Base-by-base conservation (phyloP, 2,888 invertebrate species). In the Octodonta nipae region DNA sequence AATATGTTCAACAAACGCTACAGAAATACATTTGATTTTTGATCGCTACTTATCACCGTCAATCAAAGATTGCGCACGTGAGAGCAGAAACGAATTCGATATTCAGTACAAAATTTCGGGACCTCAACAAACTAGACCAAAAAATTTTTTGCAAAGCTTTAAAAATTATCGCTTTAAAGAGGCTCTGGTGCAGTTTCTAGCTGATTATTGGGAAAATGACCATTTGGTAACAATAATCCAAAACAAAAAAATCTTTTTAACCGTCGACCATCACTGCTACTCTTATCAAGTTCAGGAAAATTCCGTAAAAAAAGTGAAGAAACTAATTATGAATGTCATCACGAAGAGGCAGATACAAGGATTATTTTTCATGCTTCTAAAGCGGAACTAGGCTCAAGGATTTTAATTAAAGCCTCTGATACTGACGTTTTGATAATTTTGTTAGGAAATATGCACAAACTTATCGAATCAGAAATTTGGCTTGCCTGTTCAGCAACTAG, bases 81-180 rank as follows among this genome's bases (percentile, higher is more conserved):
- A 28, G 4, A 4, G 3, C 14, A 2, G 28, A 4, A 13, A n/a
- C 11, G 13, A 26, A 22, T n/a, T 13, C 2, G 4, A 17, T 24
- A 43, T 46, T 38, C 43, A 44, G 5, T 54, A 45, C 28, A 42
- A 32, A 26, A 56, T 54, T 41, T 26, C 38, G 5, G 50, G 52
- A 36, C 48, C 50, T 40, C 39, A 33, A 24, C 54, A 55, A 44
- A 28, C 3, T 2, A 11, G 28, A 3, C 28, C 28, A 10, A 13
- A 5, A 6, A n/a, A 28, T 28, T 28, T 28, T 13, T 3, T 8
- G 6, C 12, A 13, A 3, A 2, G 5, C 4, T 13, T 28, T 4
- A 28, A 13, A 8, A 28, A 28, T 15, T 13, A 5, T 4, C 12
- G 14, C 5, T 28, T 28, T 13, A 28, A 28, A 28, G 28, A 28